Conservation (phyloP, 2,888 invertebrate genomes). For the Scrobipalpa atriplicella region DNA sequence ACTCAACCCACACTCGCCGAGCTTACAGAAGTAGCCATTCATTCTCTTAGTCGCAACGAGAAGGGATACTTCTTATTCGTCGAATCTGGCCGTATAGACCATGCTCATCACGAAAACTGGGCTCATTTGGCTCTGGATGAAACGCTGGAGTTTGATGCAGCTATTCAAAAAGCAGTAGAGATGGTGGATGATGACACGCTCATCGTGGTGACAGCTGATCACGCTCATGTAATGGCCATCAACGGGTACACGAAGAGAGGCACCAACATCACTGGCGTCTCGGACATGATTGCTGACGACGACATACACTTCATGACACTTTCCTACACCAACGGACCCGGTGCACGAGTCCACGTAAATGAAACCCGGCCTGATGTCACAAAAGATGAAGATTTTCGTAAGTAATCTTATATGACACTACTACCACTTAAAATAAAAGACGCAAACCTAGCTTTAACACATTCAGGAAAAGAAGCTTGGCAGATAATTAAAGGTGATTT, state of each 20-base stretch:
- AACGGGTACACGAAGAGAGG: slow-evolving; percentile 86
- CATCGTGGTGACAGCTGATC: slow-evolving; percentile 90
- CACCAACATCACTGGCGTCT: slow-evolving; percentile 63
- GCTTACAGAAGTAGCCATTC: slow-evolving; percentile 84
- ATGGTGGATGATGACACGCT: slow-evolving; percentile 85
- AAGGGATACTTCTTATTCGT: slow-evolving; percentile 92
- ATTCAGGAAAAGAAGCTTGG: not conserved
- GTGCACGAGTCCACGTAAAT: slow-evolving; percentile 61
- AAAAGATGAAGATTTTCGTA: slow-evolving; percentile 50
- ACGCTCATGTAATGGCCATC: slow-evolving; percentile 87
- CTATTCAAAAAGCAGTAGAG: slow-evolving; percentile 48
- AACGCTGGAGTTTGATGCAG: slow-evolving; percentile 84
- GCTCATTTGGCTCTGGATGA: slow-evolving; percentile 86
- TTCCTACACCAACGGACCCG: slow-evolving; percentile 85
- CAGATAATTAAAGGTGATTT: no score
- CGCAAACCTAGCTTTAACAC: not conserved
- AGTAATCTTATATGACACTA: slow-evolving; percentile 38
- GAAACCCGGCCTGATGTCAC: slow-evolving; percentile 75
- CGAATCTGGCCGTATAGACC: slow-evolving; percentile 86
- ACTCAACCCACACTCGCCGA: slow-evolving; percentile 75
- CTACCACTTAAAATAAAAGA: no score
- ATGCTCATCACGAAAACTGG: slow-evolving; percentile 85
- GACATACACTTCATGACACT: slow-evolving; percentile 83
- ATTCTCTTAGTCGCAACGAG: slow-evolving; percentile 83
- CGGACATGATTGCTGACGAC: slow-evolving; percentile 70